phyloP scores from a whole-genome alignment of 2,888 invertebrate genomes.

The Rhyacophila evoluta region DNA sequence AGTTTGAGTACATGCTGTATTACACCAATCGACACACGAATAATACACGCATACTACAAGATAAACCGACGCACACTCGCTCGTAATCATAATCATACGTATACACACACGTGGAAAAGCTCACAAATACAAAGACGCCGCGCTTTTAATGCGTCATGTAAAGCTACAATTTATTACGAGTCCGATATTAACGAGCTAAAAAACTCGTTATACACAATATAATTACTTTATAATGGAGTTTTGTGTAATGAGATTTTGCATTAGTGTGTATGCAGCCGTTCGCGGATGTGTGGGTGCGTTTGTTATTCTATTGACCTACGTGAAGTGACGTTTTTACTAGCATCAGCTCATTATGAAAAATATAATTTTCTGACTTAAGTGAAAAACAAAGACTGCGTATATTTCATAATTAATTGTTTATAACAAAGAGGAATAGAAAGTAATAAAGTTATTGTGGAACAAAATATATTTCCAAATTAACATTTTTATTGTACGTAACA shows the following conservation, averaged over 20 bases:
- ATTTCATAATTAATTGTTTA: no score
- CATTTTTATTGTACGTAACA: no score
- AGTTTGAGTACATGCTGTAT: slow-evolving; percentile 10
- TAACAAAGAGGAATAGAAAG: no score
- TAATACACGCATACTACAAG: not conserved
- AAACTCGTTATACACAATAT: slow-evolving; percentile 55
- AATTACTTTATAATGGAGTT: slow-evolving; percentile 56
- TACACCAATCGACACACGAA: slow-evolving; percentile 22
- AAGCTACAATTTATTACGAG: slow-evolving; percentile 55
- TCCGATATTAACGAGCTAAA: slow-evolving; percentile 54
- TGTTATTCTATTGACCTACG: not conserved
- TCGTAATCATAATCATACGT: not conserved
- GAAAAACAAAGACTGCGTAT: no score
- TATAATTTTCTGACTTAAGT: no score
- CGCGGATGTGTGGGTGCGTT: slow-evolving; percentile 23
- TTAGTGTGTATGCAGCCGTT: slow-evolving; percentile 27
- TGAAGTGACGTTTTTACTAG: not conserved
- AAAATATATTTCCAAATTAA: no score
- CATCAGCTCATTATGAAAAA: not conserved
- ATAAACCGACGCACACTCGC: not conserved
- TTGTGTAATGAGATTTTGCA: slow-evolving; percentile 54
- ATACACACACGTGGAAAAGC: slow-evolving; percentile 23
- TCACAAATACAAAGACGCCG: slow-evolving; percentile 15
- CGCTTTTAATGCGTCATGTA: slow-evolving; percentile 47
- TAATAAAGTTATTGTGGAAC: no score